These are phyloP conservation scores for Idris sp. DNA, from an alignment of 1,140 invertebrate species.

Conservation along the genomic window DNA sequence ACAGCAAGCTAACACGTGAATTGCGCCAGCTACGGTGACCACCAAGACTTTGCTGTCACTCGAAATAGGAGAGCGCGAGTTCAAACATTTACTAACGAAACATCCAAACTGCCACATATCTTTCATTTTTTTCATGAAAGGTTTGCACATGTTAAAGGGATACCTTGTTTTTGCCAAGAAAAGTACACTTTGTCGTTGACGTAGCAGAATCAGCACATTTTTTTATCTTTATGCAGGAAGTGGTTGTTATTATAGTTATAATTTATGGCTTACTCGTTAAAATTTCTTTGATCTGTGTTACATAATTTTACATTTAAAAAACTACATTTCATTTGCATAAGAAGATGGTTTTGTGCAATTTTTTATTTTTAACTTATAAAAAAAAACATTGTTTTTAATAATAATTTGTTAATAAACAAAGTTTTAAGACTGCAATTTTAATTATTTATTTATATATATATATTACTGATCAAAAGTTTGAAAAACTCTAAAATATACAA, in stretches of 20 bases:
- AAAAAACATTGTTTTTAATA: too few relatives aligned
- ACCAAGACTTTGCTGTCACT: conserved; percentile 43
- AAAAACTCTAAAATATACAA: too few relatives aligned
- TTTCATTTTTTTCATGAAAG: conserved; percentile 23
- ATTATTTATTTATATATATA: too few relatives aligned
- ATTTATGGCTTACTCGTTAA: not conserved
- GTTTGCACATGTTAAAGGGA: conserved; percentile 35
- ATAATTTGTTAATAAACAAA: too few relatives aligned
- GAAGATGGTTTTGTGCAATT: too few relatives aligned
- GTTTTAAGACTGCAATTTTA: too few relatives aligned
- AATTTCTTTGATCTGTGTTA: too few relatives aligned
- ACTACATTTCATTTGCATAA: too few relatives aligned
- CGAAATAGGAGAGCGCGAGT: conserved; percentile 30
- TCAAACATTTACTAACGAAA: conserved; percentile 48
- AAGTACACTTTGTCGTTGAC: conserved; percentile 19
- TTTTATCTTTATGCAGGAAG: conserved; percentile 11
- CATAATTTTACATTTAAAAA: too few relatives aligned
- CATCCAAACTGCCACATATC: conserved; percentile 33
- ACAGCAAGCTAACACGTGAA: conserved; percentile 46
- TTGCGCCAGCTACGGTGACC: conserved; percentile 38
- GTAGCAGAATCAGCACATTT: conserved; percentile 8
- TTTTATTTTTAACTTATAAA: too few relatives aligned
- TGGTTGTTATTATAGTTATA: not conserved
- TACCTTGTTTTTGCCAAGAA: conserved; percentile 20
- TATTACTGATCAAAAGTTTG: too few relatives aligned